phyloP scores from a whole-genome alignment of 2,888 invertebrate species.

The Cynaeus angustus region DNA sequence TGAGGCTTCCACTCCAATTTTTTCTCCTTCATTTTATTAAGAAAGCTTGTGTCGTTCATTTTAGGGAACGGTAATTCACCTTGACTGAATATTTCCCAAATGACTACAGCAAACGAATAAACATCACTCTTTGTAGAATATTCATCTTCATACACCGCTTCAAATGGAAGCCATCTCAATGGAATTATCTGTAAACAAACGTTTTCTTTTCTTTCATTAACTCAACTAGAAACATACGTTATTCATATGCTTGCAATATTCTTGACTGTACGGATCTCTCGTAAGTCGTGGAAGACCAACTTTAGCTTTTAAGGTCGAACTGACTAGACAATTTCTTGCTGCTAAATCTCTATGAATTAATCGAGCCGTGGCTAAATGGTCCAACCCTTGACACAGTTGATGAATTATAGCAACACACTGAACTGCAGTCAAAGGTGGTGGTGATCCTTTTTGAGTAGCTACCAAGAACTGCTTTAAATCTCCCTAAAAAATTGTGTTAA shows the following conservation, averaged over 20 bases:
- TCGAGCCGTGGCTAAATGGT: slow-evolving; percentile 83
- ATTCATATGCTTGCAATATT: slow-evolving; percentile 91
- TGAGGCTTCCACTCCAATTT: slow-evolving; percentile 82
- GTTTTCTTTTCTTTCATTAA: slow-evolving; percentile 4
- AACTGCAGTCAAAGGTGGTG: slow-evolving; percentile 78
- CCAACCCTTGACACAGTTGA: slow-evolving; percentile 88
- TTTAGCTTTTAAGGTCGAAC: slow-evolving; percentile 87
- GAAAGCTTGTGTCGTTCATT: slow-evolving; percentile 83
- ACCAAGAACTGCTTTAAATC: slow-evolving; percentile 92
- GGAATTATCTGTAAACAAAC: slow-evolving; percentile 80
- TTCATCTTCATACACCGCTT: slow-evolving; percentile 92
- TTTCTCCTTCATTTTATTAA: slow-evolving; percentile 78
- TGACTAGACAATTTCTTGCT: slow-evolving; percentile 92
- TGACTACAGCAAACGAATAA: slow-evolving; percentile 90
- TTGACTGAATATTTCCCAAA: slow-evolving; percentile 92
- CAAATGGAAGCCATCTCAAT: slow-evolving; percentile 91
- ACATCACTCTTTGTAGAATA: slow-evolving; percentile 95
- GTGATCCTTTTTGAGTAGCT: slow-evolving; percentile 76
- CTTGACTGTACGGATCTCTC: slow-evolving; percentile 90
- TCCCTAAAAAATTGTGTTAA: slow-evolving; percentile 76
- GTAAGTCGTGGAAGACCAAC: slow-evolving; percentile 86
- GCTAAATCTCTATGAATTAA: slow-evolving; percentile 94
- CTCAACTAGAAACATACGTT: slow-evolving; percentile 71
- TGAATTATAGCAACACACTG: slow-evolving; percentile 81
- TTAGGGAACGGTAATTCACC: slow-evolving; percentile 86